Evolutionary conservation across 2,113 vertebrate species (phyloP).

Genomic region (Labeo rohita): DNA sequence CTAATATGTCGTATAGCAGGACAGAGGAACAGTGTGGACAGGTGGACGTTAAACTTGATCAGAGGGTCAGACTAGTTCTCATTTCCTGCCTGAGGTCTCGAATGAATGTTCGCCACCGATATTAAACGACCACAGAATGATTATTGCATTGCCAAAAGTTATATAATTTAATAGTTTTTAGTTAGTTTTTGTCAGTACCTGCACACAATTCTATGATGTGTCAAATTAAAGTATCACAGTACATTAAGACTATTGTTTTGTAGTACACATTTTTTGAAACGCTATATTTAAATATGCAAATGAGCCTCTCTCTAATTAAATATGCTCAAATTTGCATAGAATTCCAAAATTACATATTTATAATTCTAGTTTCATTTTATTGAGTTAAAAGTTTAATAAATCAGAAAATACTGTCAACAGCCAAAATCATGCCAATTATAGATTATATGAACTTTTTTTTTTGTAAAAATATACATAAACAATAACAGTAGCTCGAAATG

Average conservation of each 20-base stretch:
- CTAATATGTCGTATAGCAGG: constrained; percentile 34
- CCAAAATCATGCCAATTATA: no score
- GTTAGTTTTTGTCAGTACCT: background rate
- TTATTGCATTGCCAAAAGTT: background rate
- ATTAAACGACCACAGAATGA: constrained; percentile 20
- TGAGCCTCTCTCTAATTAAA: background rate
- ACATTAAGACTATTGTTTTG: background rate
- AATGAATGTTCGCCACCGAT: background rate
- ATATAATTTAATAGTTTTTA: background rate
- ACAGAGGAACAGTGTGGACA: constrained; percentile 34
- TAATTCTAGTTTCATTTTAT: background rate
- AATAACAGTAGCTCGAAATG: background rate
- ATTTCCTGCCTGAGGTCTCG: background rate
- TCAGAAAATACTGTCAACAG: no score
- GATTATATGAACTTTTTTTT: background rate
- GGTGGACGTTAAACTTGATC: constrained; percentile 45
- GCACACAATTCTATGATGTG: background rate
- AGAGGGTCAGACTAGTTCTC: constrained; percentile 10
- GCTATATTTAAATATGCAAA: background rate
- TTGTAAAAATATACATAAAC: no score
- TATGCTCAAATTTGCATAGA: background rate
- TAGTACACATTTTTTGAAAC: background rate
- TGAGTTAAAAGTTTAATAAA: background rate
- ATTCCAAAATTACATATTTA: background rate
- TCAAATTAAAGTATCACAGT: background rate